Evolutionary conservation across 1,140 invertebrate genomes (phyloP).

Genomic region (Bombus affinis): DNA sequence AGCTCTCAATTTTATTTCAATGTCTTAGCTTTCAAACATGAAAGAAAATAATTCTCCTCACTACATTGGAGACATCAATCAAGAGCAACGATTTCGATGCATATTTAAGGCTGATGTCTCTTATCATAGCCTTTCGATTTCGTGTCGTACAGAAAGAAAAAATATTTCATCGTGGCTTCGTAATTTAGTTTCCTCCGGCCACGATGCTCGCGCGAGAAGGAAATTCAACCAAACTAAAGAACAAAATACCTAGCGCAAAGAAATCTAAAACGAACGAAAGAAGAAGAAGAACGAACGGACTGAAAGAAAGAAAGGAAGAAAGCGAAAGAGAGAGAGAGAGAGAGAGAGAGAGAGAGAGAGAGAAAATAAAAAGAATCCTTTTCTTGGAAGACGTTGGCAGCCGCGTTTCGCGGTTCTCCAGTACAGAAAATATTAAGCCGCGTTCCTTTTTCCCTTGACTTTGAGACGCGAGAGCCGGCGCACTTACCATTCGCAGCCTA

Average conservation of each 20-base stretch:
- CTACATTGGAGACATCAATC: too few species aligned
- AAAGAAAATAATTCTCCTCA: too few species aligned
- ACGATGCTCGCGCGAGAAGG: neutral
- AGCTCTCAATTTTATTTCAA: neutral
- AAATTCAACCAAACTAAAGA: neutral
- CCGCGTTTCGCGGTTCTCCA: conserved; percentile 48
- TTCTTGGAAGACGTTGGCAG: conserved; percentile 40
- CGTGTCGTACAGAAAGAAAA: conserved; percentile 16
- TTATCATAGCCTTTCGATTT: conserved; percentile 32
- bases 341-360: too few species aligned
- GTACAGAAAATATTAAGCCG: conserved; percentile 71
- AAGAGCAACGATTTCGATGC: neutral
- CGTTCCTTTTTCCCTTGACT: conserved; percentile 71
- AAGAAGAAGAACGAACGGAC: neutral
- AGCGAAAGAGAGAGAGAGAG: neutral
- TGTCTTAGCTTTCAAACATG: neutral
- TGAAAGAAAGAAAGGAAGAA: neutral
- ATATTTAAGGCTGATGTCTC: conserved; percentile 24
- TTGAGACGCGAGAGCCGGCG: conserved; percentile 69
- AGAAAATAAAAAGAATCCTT: conserved; percentile 16
- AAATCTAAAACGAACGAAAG: neutral
- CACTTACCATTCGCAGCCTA: conserved; percentile 73
- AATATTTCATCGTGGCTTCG: conserved; percentile 48
- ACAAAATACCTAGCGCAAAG: neutral
- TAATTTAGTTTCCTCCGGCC: conserved; percentile 34